Evolutionary conservation across 1,140 invertebrate genomes (phyloP), one percentile per base, ranked within the genome.

Genomic region (Papilio polyxenes): DNA sequence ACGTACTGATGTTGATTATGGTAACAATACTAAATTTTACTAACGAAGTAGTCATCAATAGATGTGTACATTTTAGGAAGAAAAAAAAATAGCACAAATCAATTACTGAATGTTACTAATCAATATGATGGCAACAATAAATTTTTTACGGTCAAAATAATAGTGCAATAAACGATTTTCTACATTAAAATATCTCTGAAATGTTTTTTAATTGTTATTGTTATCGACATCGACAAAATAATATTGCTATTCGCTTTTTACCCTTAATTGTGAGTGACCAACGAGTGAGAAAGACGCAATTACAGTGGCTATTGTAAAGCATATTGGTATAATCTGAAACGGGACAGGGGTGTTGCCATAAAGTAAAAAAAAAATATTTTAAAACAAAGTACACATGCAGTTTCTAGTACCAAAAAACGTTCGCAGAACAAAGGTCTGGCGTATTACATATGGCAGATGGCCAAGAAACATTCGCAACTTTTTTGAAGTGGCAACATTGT

Each of bases 401-500:
- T 74, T 6, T n/a, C 10, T 9, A 20, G 74, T 20, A 75, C 23
- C 23, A 77, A 49, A 77, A 77, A 53, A 51, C 75, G 44, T 53
- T 56, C 7, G 23, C 48, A 13, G 11, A n/a, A 77, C 75, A 77
- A 77, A 77, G 49, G 75, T 77, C 49, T 53, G 3, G 17, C 8
- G n/a, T n/a, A 72, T 13, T 49, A 17, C 17, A 10, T 20, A 37
- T 77, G 75, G 75, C 75, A 77, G 75, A 56, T 77, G 75, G 75
- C 75, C 75, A 77, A 77, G 75, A 77, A 77, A 77, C 75, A 77
- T 56, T 20, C 23, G 49, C 13, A 1, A 10, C 15, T 31, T 48
- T 48, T 53, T 77, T 77, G 48, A 23, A 31, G 23, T 77, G 49
- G 75, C 49, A 77, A 77, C 75, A 77, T 77, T 77, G 75, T 23